Percentiles rank a stretch among this genome's conserved stretches.
Conservation (phyloP, 2,888 invertebrate genomes). For the Campoplex capitator region DNA sequence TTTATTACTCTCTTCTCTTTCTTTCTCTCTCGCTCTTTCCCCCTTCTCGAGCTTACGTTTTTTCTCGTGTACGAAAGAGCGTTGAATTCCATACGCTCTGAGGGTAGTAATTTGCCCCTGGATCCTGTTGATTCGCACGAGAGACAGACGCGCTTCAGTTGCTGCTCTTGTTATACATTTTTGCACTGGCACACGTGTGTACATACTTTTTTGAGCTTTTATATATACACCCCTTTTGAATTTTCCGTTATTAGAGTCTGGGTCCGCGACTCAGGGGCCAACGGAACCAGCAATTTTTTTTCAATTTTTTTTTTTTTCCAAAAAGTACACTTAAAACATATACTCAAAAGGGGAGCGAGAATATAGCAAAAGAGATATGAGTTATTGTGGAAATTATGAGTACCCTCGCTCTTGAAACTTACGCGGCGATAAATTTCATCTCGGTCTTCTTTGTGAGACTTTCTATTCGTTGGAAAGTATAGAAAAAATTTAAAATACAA, state of each 20-base stretch:
- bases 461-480: background rate
- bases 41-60: slow-evolving; percentile 17
- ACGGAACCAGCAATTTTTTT: background rate
- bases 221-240: background rate
- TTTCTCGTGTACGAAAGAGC: slow-evolving; percentile 15
- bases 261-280: background rate
- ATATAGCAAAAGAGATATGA: slow-evolving; percentile 16
- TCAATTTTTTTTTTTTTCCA: background rate
- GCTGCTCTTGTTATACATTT: background rate
- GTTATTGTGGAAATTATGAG: background rate
- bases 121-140: slow-evolving; percentile 25
- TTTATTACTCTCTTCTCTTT: slow-evolving; percentile 30
- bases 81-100: slow-evolving; percentile 2
- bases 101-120: background rate
- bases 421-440: background rate
- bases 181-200: background rate
- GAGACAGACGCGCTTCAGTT: slow-evolving; percentile 5
- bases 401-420: background rate
- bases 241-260: slow-evolving; percentile 30
- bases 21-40: slow-evolving; percentile 9
- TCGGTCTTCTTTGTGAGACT: background rate
- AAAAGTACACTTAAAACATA: slow-evolving; percentile 16
- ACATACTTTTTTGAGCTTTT: slow-evolving; percentile 12
- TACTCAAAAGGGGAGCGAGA: background rate
- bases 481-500: background rate